Evolutionary conservation across 2,888 invertebrate species (phyloP).

Genomic region (Ditula angustiorana): DNA sequence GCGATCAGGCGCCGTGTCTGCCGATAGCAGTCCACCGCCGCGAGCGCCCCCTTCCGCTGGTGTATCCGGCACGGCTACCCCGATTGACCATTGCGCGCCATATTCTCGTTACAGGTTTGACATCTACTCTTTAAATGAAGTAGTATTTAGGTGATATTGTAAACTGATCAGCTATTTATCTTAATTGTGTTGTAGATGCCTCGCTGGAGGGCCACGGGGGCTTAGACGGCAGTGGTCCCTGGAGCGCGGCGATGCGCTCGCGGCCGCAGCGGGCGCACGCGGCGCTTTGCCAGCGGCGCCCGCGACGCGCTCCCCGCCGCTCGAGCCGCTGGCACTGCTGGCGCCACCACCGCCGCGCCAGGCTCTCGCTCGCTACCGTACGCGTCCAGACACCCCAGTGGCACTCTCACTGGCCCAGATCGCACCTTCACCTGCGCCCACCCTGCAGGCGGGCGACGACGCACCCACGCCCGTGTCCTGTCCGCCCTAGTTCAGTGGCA

Average conservation of each 20-base stretch:
- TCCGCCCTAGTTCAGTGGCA: conserved; percentile 21
- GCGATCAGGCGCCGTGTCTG: conserved; percentile 66
- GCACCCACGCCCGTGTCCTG: conserved; percentile 12
- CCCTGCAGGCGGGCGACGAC: conserved; percentile 11
- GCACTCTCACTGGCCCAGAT: conserved; percentile 33
- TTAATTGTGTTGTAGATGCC: conserved; percentile 42
- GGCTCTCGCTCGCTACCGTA: conserved; percentile 59
- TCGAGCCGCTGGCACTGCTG: conserved; percentile 47
- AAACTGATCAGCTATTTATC: neutral
- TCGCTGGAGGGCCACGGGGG: conserved; percentile 53
- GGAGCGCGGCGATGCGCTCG: conserved; percentile 67
- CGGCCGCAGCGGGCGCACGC: conserved; percentile 8
- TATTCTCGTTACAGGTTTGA: conserved; percentile 89
- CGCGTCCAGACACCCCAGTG: conserved; percentile 47
- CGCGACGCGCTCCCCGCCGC: conserved; percentile 57
- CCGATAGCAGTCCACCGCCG: conserved; percentile 67
- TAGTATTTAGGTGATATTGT: neutral
- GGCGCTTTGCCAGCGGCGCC: neutral
- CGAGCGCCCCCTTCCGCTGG: conserved; percentile 43
- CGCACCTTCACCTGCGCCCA: conserved; percentile 42
- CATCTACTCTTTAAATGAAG: neutral
- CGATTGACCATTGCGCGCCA: conserved; percentile 89
- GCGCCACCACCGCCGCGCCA: conserved; percentile 46
- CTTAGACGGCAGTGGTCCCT: conserved; percentile 76
- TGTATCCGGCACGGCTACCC: conserved; percentile 51